Evolutionary conservation across 2,113 vertebrate species (phyloP), one percentile per base, ranked within the genome.

Genomic region (Sakesphorus luctuosus): DNA sequence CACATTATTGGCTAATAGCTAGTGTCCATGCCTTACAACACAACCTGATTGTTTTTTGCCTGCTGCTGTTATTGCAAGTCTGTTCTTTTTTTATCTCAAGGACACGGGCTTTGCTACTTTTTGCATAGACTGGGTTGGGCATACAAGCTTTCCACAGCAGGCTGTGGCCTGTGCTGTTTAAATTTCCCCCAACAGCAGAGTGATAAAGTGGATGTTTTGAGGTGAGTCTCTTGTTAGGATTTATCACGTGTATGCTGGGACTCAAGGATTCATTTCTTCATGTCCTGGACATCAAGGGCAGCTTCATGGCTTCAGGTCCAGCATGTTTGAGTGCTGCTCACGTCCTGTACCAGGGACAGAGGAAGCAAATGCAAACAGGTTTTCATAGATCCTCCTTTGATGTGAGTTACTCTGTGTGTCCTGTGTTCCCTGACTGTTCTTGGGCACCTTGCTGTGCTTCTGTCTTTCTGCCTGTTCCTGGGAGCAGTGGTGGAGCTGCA

Each of bases 401-500:
- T 21, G 18, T 13, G 33, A 21, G 17, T 58, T 36, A 23, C 26
- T 23, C 7, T 10, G 25, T 19, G 14, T 19, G 44, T 26, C 17
- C 17, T 5, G 8, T 10, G 28, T 31, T 49, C 31, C 13, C 26
- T 5, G 18, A 10, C 0, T 17, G 35, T 6, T 63, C 24, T 56
- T 3, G 3, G 67, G 20, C 16, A 13, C 31, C n/a, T 87, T 4
- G 2, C 40, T 20, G 40, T n/a, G 35, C 31, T 69, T 84, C 29
- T 49, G 40, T 23, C 62, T 53, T 36, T 20, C 3, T 2, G 1
- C 19, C 10, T 9, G 38, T 23, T 26, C 28, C 28, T 9, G 49
- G 36, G 36, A 28, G 40, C 3, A 1, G 23, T 0, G 6, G 29
- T 0, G 1, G 21, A 18, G 50, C 44, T 17, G 43, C 9, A 2